These are phyloP conservation scores for Eurosta solidaginis DNA, from an alignment of 1,140 invertebrate species.

Conservation along the genomic window DNA sequence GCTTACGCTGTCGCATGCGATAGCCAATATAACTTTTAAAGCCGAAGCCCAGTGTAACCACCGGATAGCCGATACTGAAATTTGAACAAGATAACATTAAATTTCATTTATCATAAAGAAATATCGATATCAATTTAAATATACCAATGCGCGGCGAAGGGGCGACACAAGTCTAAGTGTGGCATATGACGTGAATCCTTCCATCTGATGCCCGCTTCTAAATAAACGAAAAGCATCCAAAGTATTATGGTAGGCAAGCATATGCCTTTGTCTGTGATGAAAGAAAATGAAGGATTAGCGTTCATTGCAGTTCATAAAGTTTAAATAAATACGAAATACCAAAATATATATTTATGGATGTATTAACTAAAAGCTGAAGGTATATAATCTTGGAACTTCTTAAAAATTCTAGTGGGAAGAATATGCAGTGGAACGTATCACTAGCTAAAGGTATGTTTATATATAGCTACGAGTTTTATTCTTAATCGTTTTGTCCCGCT, in stretches of 20 bases:
- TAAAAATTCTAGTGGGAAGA: too few relatives aligned
- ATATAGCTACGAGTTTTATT: too few relatives aligned
- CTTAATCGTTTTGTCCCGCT: too few relatives aligned
- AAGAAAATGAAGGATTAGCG: constrained; percentile 41
- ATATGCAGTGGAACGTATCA: too few relatives aligned
- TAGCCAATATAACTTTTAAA: constrained; percentile 95
- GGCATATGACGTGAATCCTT: constrained; percentile 86
- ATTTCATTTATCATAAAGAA: neutral
- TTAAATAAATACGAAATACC: neutral
- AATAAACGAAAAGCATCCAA: constrained; percentile 94
- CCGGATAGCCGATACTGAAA: constrained; percentile 91
- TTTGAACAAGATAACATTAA: neutral
- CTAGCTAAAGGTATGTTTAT: too few relatives aligned
- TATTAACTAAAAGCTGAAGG: too few relatives aligned
- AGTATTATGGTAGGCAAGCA: constrained; percentile 93
- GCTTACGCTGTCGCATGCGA: constrained; percentile 87
- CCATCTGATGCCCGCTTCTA: constrained; percentile 88
- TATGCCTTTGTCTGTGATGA: constrained; percentile 79
- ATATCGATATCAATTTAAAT: neutral
- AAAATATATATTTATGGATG: too few relatives aligned
- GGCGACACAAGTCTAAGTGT: constrained; percentile 92
- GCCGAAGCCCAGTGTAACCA: constrained; percentile 95
- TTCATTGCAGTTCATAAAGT: constrained; percentile 28
- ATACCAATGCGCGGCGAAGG: constrained; percentile 97
- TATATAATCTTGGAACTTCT: too few relatives aligned